phyloP scores from a whole-genome alignment of 2,113 vertebrate species.

The Python bivittatus region DNA sequence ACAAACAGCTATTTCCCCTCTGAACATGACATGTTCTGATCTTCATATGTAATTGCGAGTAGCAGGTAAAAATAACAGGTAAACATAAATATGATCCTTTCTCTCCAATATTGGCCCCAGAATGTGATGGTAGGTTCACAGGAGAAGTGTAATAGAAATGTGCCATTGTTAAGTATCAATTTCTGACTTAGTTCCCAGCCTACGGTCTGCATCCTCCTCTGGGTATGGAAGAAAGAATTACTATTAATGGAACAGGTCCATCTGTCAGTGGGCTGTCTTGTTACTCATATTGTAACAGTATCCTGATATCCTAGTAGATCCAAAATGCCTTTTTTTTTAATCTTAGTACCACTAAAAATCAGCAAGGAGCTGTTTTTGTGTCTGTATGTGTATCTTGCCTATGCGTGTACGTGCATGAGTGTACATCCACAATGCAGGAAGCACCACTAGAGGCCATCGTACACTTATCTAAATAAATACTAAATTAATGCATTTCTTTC shows the following conservation, averaged over 20 bases:
- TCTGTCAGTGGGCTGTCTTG: slow-evolving; percentile 60
- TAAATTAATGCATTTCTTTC: slow-evolving; percentile 19
- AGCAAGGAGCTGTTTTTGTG: slow-evolving; percentile 25
- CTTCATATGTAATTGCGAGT: neutral
- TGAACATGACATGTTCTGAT: slow-evolving; percentile 3
- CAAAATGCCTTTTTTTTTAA: slow-evolving; percentile 13
- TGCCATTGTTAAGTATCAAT: slow-evolving; percentile 40
- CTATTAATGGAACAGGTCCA: neutral
- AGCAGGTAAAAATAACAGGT: slow-evolving; percentile 1
- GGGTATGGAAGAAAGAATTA: neutral
- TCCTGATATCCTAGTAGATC: slow-evolving; percentile 23
- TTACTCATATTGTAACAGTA: slow-evolving; percentile 43
- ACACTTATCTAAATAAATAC: slow-evolving; percentile 49
- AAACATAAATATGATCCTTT: neutral
- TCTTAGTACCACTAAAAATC: slow-evolving; percentile 35
- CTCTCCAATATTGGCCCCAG: slow-evolving; percentile 15
- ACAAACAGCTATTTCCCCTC: slow-evolving; percentile 22
- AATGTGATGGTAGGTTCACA: neutral
- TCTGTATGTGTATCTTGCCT: neutral
- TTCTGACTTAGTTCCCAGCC: neutral
- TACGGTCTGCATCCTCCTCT: accelerated
- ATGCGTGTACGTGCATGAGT: neutral
- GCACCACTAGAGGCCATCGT: slow-evolving; percentile 52
- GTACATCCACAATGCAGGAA: slow-evolving; percentile 4
- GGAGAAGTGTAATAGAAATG: slow-evolving; percentile 4